Evolutionary conservation across 2,113 vertebrate species (phyloP).

Genomic region (Bufo bufo): DNA sequence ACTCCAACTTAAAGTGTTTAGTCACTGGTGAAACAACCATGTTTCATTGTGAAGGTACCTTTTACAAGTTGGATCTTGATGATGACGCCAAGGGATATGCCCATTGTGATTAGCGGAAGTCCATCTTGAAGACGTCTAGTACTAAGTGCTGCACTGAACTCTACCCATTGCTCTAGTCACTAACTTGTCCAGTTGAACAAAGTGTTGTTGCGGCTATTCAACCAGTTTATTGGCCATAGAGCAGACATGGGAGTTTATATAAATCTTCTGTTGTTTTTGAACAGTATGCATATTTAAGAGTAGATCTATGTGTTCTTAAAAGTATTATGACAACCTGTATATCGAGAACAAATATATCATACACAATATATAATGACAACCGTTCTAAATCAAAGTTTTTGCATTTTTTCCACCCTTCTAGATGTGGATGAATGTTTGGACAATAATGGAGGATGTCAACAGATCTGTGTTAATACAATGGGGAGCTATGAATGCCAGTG

Average conservation of each 20-base stretch:
- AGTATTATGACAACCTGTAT: too few relatives aligned
- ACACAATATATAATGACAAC: neutral
- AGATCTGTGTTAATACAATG: conserved; percentile 95
- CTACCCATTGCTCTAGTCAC: neutral
- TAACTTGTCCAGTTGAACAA: neutral
- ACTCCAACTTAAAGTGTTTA: neutral
- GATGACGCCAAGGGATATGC: neutral
- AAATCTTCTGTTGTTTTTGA: neutral
- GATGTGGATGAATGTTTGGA: conserved; percentile 95
- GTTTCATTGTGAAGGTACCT: neutral
- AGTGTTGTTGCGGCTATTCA: neutral
- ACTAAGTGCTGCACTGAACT: neutral
- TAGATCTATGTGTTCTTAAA: too few relatives aligned
- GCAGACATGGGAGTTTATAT: neutral
- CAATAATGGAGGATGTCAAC: conserved; percentile 97
- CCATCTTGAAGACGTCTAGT: neutral
- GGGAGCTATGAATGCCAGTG: conserved; percentile 97
- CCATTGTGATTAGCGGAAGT: neutral
- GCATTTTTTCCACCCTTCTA: conserved; percentile 61
- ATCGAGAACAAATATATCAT: neutral
- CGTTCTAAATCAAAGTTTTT: neutral
- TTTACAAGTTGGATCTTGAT: neutral
- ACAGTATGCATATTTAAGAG: too few relatives aligned
- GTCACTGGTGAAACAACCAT: neutral
- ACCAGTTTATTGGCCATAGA: too few relatives aligned